Evolutionary conservation across 1,140 invertebrate species (phyloP).

Genomic region (Dreissena rostriformis): DNA sequence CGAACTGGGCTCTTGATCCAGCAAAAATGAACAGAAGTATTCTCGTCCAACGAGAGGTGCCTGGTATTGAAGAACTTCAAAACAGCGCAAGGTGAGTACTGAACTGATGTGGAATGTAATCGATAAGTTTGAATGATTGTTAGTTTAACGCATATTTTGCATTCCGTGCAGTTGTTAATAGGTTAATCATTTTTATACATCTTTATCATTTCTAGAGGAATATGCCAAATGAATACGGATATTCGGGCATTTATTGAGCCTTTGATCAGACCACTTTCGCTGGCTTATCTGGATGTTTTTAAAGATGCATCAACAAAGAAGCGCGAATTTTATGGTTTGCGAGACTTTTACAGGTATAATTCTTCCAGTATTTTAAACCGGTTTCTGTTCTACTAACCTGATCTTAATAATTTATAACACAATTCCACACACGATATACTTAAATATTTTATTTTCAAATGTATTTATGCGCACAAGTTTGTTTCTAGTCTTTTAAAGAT

Average conservation of each 20-base stretch:
- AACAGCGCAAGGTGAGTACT: slow-evolving; percentile 44
- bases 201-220: slow-evolving; percentile 13
- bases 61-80: not conserved
- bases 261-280: not conserved
- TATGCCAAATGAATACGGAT: slow-evolving; percentile 14
- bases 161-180: too few species aligned
- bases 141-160: too few species aligned
- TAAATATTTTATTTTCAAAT: too few species aligned
- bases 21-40: slow-evolving; percentile 65
- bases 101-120: too few species aligned
- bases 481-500: too few species aligned
- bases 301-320: not conserved
- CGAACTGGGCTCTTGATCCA: slow-evolving; percentile 66
- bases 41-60: slow-evolving; percentile 21
- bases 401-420: too few species aligned
- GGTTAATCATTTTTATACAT: too few species aligned
- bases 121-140: too few species aligned
- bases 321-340: slow-evolving; percentile 23
- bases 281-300: slow-evolving; percentile 8
- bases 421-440: too few species aligned
- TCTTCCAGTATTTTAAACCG: too few species aligned
- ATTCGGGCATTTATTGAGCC: not conserved
- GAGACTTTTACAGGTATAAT: slow-evolving; percentile 40
- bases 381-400: too few species aligned
- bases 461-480: too few species aligned